Percentiles rank a stretch among this genome's conserved stretches.
These are phyloP conservation scores for Catharus bicknelli DNA, from an alignment of 2,113 vertebrate species.

Conservation along the genomic window DNA sequence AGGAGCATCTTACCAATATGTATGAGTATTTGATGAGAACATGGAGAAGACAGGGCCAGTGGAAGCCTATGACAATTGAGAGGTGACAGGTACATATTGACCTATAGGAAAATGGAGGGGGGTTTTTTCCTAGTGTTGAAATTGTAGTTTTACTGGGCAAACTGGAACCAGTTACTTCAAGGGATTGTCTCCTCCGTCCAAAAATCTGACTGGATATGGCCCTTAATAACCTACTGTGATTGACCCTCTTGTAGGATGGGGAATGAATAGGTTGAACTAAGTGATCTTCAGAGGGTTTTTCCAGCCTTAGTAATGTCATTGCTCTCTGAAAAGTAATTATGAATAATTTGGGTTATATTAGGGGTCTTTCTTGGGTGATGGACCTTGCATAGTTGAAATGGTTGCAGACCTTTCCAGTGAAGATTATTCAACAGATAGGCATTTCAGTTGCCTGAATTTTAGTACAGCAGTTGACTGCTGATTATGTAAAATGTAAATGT, in stretches of 20 bases:
- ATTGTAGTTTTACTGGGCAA: neutral
- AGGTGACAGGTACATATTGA: neutral
- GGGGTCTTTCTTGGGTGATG: neutral
- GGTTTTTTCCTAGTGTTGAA: neutral
- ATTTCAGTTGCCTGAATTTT: neutral
- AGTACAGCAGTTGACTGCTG: neutral
- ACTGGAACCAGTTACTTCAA: neutral
- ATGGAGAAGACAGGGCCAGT: neutral
- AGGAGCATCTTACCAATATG: rapidly evolving
- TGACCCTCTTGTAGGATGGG: neutral
- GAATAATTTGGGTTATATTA: neutral
- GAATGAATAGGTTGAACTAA: neutral
- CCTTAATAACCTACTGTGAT: neutral
- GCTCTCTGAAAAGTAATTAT: neutral
- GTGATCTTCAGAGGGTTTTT: neutral
- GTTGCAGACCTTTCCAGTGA: neutral
- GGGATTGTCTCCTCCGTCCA: neutral
- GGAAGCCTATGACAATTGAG: neutral
- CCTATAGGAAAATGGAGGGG: neutral
- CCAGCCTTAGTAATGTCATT: neutral
- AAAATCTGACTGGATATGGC: neutral
- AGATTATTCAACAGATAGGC: neutral
- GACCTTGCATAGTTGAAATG: neutral
- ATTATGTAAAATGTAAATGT: neutral
- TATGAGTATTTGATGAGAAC: neutral